Conservation (phyloP, 2,797 vertebrate species). For the Orientallactaga sibirica region DNA sequence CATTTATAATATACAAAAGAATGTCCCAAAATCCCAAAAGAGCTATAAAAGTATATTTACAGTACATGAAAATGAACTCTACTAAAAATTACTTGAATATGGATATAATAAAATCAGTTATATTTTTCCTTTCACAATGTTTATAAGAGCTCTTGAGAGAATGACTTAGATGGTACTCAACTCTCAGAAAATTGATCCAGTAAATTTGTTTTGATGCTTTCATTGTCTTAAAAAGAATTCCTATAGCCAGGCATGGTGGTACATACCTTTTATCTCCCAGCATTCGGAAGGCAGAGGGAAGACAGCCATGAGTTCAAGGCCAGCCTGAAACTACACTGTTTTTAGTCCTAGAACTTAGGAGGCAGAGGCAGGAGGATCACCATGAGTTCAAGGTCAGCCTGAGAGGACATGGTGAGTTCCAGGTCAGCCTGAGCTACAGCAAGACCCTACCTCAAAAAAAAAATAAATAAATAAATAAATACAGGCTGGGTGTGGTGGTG, state of each 20-base stretch:
- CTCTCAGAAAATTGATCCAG: conserved; percentile 69
- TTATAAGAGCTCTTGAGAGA: conserved; percentile 52
- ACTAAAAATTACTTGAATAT: conserved; percentile 64
- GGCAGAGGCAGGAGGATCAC: too few species aligned
- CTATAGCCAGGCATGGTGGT: not conserved
- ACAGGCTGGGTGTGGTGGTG: too few species aligned
- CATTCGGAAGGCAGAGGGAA: too few species aligned
- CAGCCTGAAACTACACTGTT: too few species aligned
- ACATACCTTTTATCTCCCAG: too few species aligned
- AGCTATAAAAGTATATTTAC: conserved; percentile 66
- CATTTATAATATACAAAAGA: conserved; percentile 21
- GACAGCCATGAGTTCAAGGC: too few species aligned
- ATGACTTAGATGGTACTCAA: conserved; percentile 65
- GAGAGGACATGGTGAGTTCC: too few species aligned
- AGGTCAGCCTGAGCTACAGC: too few species aligned
- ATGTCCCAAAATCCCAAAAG: conserved; percentile 67
- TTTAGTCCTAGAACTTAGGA: too few species aligned
- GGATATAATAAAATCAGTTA: conserved; percentile 64
- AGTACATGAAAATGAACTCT: conserved; percentile 71
- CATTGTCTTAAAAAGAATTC: conserved; percentile 74
- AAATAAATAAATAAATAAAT: too few species aligned
- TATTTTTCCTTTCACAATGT: conserved; percentile 55
- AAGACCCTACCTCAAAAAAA: too few species aligned
- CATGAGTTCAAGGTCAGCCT: too few species aligned
- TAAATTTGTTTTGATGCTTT: conserved; percentile 72